Conservation (phyloP, 2,888 invertebrate genomes). For the Amiota communis region DNA sequence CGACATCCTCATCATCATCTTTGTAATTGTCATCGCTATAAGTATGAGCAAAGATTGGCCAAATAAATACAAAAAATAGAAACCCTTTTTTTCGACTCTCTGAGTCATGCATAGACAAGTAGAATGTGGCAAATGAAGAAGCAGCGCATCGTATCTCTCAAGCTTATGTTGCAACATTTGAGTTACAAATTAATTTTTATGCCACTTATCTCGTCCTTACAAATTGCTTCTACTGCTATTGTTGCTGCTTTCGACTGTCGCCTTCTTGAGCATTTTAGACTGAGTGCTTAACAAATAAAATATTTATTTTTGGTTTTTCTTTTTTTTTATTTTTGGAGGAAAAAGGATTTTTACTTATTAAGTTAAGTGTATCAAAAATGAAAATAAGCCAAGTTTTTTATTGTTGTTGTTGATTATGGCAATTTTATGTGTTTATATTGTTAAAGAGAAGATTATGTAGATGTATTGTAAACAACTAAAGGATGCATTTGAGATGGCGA, state of each 20-base stretch:
- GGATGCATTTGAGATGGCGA: too few relatives aligned
- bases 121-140: constrained; percentile 23
- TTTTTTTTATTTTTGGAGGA: constrained; percentile 13
- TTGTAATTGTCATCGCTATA: too few relatives aligned
- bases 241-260: constrained; percentile 10
- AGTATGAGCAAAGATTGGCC: too few relatives aligned
- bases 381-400: constrained; percentile 63
- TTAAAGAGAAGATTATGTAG: too few relatives aligned
- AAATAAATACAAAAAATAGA: constrained; percentile 16
- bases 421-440: too few relatives aligned
- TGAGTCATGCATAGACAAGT: constrained; percentile 24
- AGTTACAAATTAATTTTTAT: constrained; percentile 51
- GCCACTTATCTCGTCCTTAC: constrained; percentile 24
- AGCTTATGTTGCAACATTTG: constrained; percentile 37
- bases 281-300: constrained; percentile 23
- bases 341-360: constrained; percentile 60
- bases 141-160: not conserved
- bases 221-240: not conserved
- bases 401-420: constrained; percentile 23
- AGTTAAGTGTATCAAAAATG: constrained; percentile 64
- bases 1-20: not conserved
- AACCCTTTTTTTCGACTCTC: constrained; percentile 17
- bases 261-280: not conserved
- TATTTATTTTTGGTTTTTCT: constrained; percentile 15
- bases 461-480: too few relatives aligned